phyloP scores from a whole-genome alignment of 2,113 vertebrate genomes.

The Uropsilus gracilis region DNA sequence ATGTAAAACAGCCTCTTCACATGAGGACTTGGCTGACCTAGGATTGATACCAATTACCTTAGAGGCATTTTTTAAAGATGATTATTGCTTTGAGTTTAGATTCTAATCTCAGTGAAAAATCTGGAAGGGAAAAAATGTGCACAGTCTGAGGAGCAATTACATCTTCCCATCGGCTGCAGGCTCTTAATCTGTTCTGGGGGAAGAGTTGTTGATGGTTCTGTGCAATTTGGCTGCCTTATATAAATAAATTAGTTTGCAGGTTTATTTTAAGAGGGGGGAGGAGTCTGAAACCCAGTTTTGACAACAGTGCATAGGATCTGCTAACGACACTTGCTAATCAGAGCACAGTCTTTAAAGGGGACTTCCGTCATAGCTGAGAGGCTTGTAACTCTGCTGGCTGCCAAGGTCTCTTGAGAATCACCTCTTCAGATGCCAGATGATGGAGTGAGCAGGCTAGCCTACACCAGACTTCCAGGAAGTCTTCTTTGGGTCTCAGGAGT shows the following conservation, averaged over 20 bases:
- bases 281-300: not conserved
- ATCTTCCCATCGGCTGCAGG: not conserved
- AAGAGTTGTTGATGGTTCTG: not conserved
- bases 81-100: conserved; percentile 6
- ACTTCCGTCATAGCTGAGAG: not conserved
- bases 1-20: not conserved
- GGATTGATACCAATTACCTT: not conserved
- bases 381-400: not conserved
- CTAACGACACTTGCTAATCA: not conserved
- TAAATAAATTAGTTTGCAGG: not conserved
- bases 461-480: not conserved
- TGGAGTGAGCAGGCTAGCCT: not conserved
- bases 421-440: not conserved
- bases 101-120: not conserved
- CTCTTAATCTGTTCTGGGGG: not conserved
- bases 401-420: not conserved
- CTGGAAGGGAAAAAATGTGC: conserved; percentile 11
- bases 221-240: not conserved
- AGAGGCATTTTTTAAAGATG: not conserved
- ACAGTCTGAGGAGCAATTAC: not conserved
- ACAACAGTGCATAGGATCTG: not conserved
- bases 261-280: conserved; percentile 28
- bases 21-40: not conserved
- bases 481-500: not conserved
- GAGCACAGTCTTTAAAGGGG: not conserved